Conservation (phyloP, 2,113 vertebrate genomes). For the Anoplopoma fimbria region DNA sequence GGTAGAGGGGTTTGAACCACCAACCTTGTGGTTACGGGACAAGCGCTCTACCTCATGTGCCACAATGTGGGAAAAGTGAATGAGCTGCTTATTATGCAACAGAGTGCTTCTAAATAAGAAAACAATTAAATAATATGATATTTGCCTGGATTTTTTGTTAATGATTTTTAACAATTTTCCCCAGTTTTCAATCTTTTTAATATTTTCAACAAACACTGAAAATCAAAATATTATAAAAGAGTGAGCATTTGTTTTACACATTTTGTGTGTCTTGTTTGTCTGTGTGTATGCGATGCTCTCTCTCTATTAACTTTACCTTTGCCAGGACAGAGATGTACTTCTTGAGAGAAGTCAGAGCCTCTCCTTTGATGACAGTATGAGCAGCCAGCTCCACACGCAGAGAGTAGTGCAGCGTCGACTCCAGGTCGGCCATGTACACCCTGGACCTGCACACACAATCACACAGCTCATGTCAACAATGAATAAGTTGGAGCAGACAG, state of each 20-base stretch:
- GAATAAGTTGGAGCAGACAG: background rate
- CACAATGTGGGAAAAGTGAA: background rate
- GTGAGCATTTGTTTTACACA: background rate
- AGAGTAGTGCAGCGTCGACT: slow-evolving; percentile 90
- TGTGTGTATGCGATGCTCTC: slow-evolving; percentile 44
- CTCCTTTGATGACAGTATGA: slow-evolving; percentile 78
- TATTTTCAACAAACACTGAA: background rate
- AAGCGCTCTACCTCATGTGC: too few relatives aligned
- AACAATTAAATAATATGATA: background rate
- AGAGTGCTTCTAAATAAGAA: background rate
- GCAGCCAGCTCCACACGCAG: slow-evolving; percentile 88
- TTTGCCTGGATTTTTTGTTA: background rate
- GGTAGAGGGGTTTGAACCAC: too few relatives aligned
- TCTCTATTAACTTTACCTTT: slow-evolving; percentile 84
- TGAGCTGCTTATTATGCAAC: background rate
- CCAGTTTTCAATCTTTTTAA: background rate
- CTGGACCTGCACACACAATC: slow-evolving; percentile 80
- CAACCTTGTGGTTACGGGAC: too few relatives aligned
- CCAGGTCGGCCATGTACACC: slow-evolving; percentile 94
- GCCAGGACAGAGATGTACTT: slow-evolving; percentile 85
- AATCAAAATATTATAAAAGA: background rate
- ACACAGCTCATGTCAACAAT: background rate
- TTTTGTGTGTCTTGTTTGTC: background rate
- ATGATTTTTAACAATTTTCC: background rate
- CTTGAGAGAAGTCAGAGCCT: slow-evolving; percentile 83